Conservation (phyloP, 2,113 vertebrate genomes). For the Pteronura brasiliensis region DNA sequence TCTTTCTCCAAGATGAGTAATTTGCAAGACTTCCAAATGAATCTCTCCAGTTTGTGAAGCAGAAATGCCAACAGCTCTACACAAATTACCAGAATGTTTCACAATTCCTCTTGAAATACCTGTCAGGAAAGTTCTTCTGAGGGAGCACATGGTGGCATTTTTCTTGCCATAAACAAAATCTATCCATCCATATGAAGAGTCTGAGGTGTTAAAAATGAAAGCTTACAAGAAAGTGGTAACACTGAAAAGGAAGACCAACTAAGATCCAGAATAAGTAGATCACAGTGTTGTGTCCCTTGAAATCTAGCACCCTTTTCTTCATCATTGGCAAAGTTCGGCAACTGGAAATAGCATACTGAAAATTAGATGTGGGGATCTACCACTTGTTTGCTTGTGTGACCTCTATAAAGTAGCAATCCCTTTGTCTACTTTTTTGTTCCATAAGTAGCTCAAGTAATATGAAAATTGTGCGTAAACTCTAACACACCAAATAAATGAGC, state of each 20-base stretch:
- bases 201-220: slow-evolving; percentile 33
- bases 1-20: slow-evolving; percentile 32
- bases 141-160: slow-evolving; percentile 45
- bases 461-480: neutral
- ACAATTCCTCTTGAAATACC: slow-evolving; percentile 41
- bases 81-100: slow-evolving; percentile 44
- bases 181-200: neutral
- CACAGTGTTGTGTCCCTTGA: slow-evolving; percentile 7
- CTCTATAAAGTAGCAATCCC: neutral
- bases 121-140: slow-evolving; percentile 33
- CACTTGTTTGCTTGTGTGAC: neutral
- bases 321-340: neutral
- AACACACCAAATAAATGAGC: neutral
- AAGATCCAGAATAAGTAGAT: neutral
- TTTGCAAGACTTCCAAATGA: slow-evolving; percentile 33
- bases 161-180: slow-evolving; percentile 53
- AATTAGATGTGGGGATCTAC: neutral
- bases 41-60: slow-evolving; percentile 21
- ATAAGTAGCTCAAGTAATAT: neutral
- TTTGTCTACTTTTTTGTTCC: neutral
- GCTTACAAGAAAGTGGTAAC: slow-evolving; percentile 28
- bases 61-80: slow-evolving; percentile 21
- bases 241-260: slow-evolving; percentile 13
- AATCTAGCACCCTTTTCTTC: neutral
- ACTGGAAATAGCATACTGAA: neutral